Evolutionary conservation across 2,113 vertebrate species (phyloP), one percentile per base, ranked within the genome.

Genomic region (Nanorana parkeri): DNA sequence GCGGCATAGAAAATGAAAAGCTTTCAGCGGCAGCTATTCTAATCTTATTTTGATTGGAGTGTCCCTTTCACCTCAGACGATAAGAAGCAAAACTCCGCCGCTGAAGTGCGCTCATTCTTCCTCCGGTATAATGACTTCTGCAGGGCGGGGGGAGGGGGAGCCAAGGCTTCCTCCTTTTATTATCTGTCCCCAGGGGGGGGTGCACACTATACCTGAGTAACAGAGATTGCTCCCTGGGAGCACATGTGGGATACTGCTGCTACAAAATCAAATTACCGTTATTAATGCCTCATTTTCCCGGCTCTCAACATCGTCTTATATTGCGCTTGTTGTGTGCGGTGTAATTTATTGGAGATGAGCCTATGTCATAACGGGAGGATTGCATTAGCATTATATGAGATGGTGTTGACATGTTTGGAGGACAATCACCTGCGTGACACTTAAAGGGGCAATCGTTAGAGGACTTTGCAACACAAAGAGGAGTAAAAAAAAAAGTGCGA

Each of bases 231-330:
- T 71, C 20, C 54, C 56, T 61, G 17, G 29, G 41, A 63, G 26
- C 26, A 73, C 56, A 73, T 58, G 55, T 74, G 54, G 28, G 54
- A 74, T 74, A 60, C 55, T 32, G 55, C 26, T 21, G 19, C 26
- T 56, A 74, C 28, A n/a, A 58, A 54, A 23, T 3, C 28, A 36
- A 58, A 74, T 74, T 74, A 74, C 71, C 15, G 26, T 58, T 73
- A 73, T 73, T 56, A 73, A 73, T 73, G 69, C 69, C 19, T 73
- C 69, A 56, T 17, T 73, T 72, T 26, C 24, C 15, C 19, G 28
- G 26, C 69, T 56, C 32, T 55, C 71, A 20, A 13, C 36, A 28
- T 55, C 54, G 20, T 51, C 52, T 72, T 55, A 26, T 72, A 72
- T 56, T 72, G 17, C 15, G 17, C 29, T 28, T 20, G 8, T 19